These are phyloP conservation scores for Bergia puertoricense DNA, from an alignment of 92 coral and sea anemone species.

Conservation along the genomic window DNA sequence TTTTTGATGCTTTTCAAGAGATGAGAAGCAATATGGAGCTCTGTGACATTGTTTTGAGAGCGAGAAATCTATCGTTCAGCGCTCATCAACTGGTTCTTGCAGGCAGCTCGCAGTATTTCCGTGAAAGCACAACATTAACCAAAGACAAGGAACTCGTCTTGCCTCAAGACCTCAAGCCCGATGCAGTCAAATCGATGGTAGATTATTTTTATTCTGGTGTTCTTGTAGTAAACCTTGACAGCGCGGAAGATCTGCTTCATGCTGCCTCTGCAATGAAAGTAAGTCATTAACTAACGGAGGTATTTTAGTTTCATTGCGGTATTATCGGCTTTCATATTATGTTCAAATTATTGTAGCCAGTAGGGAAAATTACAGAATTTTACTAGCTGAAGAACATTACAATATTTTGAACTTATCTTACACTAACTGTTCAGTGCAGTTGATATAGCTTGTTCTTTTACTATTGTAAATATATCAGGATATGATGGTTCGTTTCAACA, in stretches of 20 bases:
- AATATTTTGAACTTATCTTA: background rate
- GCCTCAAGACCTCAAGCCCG: slow-evolving; percentile 64
- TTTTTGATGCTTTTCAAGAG: slow-evolving; percentile 62
- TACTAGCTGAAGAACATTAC: too few species aligned
- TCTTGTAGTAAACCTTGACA: slow-evolving; percentile 51
- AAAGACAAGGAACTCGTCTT: slow-evolving; percentile 46
- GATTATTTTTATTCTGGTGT: slow-evolving; percentile 86
- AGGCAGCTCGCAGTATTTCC: slow-evolving; percentile 78
- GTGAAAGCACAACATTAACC: slow-evolving; percentile 39
- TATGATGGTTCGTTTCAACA: background rate
- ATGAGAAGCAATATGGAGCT: slow-evolving; percentile 80
- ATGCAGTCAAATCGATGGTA: slow-evolving; percentile 65
- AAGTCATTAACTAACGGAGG: slow-evolving; percentile 16
- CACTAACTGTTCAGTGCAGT: background rate
- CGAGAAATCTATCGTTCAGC: slow-evolving; percentile 65
- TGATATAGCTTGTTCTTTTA: background rate
- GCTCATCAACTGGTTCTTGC: slow-evolving; percentile 84
- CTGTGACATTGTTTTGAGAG: slow-evolving; percentile 78
- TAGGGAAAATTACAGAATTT: background rate
- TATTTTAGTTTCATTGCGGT: background rate
- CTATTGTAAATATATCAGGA: background rate
- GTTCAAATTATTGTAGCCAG: too few species aligned
- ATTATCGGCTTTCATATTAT: background rate
- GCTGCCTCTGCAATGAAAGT: slow-evolving; percentile 78
- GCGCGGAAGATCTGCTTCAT: slow-evolving; percentile 63